Percentiles rank a stretch among this genome's conserved stretches.
Evolutionary conservation across 2,113 vertebrate species (phyloP).

Genomic region (Fregetta grallaria): DNA sequence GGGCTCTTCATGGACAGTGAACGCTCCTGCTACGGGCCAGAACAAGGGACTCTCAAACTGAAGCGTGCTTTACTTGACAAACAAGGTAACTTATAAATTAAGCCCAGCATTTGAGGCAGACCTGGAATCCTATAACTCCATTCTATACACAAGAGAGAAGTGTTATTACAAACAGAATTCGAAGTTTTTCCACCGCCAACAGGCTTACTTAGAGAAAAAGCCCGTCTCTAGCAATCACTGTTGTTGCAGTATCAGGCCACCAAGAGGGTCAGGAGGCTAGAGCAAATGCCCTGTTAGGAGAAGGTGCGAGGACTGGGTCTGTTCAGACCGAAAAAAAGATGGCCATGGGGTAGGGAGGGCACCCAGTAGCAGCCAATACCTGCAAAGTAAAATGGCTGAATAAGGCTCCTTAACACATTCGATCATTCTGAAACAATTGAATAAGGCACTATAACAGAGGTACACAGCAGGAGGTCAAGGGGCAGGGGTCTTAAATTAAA

Average conservation of each 20-base stretch:
- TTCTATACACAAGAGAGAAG: background rate
- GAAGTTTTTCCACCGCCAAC: fast-evolving
- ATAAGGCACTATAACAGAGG: background rate
- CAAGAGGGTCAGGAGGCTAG: background rate
- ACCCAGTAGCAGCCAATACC: background rate
- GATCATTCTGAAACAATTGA: background rate
- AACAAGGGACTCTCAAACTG: background rate
- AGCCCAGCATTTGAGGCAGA: background rate
- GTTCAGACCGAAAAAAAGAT: background rate
- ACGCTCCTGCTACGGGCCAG: background rate
- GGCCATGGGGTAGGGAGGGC: background rate
- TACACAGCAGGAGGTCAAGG: background rate
- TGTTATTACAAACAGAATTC: background rate
- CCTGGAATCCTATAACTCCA: background rate
- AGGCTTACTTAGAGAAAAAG: background rate
- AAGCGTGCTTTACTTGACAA: background rate
- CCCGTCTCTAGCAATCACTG: background rate
- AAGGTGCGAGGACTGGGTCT: background rate
- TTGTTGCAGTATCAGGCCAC: background rate
- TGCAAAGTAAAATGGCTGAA: background rate
- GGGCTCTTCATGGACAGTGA: background rate
- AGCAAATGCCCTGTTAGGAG: background rate
- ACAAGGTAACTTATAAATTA: background rate
- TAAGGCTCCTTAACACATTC: background rate
- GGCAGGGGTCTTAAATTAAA: background rate